Conservation (phyloP, 2,797 vertebrate species). For the Spinus pinus region DNA sequence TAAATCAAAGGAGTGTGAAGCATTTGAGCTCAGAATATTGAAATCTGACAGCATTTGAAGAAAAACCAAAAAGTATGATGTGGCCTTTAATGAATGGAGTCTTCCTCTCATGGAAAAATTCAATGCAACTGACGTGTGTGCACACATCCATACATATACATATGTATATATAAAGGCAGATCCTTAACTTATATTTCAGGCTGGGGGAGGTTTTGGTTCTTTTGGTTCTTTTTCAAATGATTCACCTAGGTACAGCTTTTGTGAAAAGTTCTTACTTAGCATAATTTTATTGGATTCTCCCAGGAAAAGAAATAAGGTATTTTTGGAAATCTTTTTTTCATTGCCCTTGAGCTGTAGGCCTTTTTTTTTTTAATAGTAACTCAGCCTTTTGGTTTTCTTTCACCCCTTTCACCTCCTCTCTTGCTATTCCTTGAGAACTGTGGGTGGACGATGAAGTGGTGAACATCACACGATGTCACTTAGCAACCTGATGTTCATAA, state of each 20-base stretch:
- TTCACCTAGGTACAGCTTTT: conserved; percentile 48
- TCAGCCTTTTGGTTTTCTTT: conserved; percentile 37
- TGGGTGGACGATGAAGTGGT: conserved; percentile 61
- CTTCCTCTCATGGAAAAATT: background rate
- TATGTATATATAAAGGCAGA: background rate
- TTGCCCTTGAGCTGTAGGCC: background rate
- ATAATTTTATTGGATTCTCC: conserved; percentile 35
- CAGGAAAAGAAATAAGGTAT: background rate
- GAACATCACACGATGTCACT: conserved; percentile 68
- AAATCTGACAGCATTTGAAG: background rate
- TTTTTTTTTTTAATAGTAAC: background rate
- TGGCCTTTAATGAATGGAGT: background rate
- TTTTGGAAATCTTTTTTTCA: conserved; percentile 18
- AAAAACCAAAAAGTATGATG: background rate
- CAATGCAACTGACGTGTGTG: background rate
- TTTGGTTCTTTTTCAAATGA: conserved; percentile 34
- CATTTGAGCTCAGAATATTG: background rate
- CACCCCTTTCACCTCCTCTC: background rate
- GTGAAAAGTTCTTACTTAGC: conserved; percentile 46
- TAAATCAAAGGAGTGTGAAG: background rate
- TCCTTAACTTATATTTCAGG: background rate
- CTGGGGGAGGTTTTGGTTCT: background rate
- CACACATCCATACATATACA: background rate
- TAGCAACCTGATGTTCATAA: conserved; percentile 76
- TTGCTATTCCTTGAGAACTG: conserved; percentile 63